These are phyloP conservation scores for Rhinatrema bivittatum DNA, from an alignment of 2,797 vertebrate genomes.

Conservation along the genomic window DNA sequence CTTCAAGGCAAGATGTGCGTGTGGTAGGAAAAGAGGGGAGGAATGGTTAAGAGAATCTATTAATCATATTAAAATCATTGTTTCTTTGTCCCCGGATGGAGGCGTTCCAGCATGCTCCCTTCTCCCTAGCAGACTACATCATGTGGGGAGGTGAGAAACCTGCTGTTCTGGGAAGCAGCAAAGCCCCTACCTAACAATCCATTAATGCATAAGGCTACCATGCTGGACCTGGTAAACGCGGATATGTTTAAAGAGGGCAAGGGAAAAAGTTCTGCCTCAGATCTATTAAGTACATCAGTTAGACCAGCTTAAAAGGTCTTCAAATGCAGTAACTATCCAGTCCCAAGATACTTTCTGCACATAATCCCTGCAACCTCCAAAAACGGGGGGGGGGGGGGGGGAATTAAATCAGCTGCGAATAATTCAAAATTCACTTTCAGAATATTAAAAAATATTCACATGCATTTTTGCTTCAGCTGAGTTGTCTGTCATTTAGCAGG, in stretches of 20 bases:
- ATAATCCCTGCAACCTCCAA: slow-evolving; percentile 1
- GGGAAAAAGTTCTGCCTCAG: neutral
- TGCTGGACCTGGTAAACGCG: neutral
- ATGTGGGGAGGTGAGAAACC: no score
- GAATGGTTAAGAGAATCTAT: slow-evolving; percentile 29
- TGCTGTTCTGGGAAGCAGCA: no score
- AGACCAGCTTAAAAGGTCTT: slow-evolving; percentile 1
- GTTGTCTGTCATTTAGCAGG: neutral
- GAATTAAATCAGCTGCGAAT: neutral
- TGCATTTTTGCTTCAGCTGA: slow-evolving; percentile 1
- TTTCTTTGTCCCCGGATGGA: slow-evolving; percentile 19
- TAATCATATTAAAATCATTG: slow-evolving; percentile 37
- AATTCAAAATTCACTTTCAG: slow-evolving; percentile 4
- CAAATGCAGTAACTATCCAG: slow-evolving; percentile 4
- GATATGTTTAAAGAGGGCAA: no score
- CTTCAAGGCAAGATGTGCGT: slow-evolving; percentile 13
- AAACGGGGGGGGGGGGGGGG: neutral
- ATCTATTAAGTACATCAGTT: neutral
- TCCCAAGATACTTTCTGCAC: neutral
- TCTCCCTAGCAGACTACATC: neutral
- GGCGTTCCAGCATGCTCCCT: slow-evolving; percentile 10
- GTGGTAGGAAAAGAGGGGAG: slow-evolving; percentile 15
- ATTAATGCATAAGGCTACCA: neutral
- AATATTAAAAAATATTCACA: slow-evolving; percentile 3
- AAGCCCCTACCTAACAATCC: neutral